Evolutionary conservation across 2,888 invertebrate species (phyloP), one percentile per base, ranked within the genome.

Genomic region (Drepana falcataria): DNA sequence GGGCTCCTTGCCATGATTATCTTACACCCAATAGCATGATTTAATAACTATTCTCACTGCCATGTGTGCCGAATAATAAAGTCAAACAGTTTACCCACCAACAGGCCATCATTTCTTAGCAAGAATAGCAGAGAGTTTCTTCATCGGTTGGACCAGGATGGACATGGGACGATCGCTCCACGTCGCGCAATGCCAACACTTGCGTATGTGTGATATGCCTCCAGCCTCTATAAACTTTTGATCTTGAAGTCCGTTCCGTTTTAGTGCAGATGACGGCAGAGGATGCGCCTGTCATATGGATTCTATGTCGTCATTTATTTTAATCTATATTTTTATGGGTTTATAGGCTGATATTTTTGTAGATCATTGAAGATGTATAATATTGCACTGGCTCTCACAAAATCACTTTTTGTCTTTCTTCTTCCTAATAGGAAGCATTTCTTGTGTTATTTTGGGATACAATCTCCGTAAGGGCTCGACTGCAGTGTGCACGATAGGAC

Each of bases 231-330:
- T 60, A 63, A 77, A 82, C 59, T 80, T 73, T 66, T 85, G 85
- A 69, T 91, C 90, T 79, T 90, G 90, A 55, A 90, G 59, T 64
- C 90, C 90, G 57, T 90, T 87, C 58, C 89, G 73, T 65, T 81
- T 90, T 63, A 90, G 63, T 47, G 87, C 87, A 64, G 87, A 83
- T 51, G 86, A 81, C 56, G 90, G 88, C 60, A 91, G 69, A 49
- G 73, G 75, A 56, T 72, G 71, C 52, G 87, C 87, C 89, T 90
- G 88, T 56, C 69, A 72, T 69, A 68, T 60, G 57, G 61, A 63
- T 61, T 59, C 53, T 59, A 56, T 56, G 53, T 59, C 54, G 41
- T 55, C 9, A 57, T 35, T 48, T 41, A 48, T 41, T 54, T 55
- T 51, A 54, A 47, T 52, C 47, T 59, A 58, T 37, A 37, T 37